Base-by-base conservation (phyloP, 2,113 vertebrate genomes). In the Puntigrus tetrazona region DNA sequence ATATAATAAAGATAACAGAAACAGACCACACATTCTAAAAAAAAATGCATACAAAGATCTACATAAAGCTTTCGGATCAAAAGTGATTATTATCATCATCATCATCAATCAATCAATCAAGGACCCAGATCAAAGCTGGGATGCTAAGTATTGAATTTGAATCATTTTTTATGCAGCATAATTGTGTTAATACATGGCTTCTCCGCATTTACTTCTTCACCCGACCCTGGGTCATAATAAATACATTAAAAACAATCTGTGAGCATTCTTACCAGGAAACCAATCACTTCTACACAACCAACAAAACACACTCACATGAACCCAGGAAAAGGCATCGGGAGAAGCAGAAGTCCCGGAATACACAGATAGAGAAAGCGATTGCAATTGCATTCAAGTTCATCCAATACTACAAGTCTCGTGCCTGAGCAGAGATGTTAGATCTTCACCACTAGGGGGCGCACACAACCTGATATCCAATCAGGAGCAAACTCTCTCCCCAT, bases 41-140 rank as follows among this genome's bases (percentile, higher is more conserved):
- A 67, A 13, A 50, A 75, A 93, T 90, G 93, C 89, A 95, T 93
- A 95, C 91, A 94, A 92, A 94, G 91, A 57, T 93, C 95, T 95
- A 95, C 93, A 89, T 97, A 98, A 98, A 99, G 97, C 97, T 96
- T 97, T 96, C 93, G 94, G 88, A 94, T 97, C 95, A 92, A 95
- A 94, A 95, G 95, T 95, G 95, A 96, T 96, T 94, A 96, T 95
- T 96, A 96, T 95, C 94, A 93, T 93, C 88, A 88, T 63, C 3
- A 57, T 63, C 59, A 31, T 45, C 50, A 55, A n/a, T n/a, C n/a
- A n/a, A n/a, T 55, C 52, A 55, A n/a, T 57, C 52, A 57, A 92
- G 89, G 91, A 87, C 93, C 92, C 91, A 88, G 92, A 92, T 86
- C 83, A 41, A 87, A 83, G 90, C 93, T 86, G 90, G 93, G 92